Conservation (phyloP, 2,113 vertebrate genomes). For the Platichthys stellatus region DNA sequence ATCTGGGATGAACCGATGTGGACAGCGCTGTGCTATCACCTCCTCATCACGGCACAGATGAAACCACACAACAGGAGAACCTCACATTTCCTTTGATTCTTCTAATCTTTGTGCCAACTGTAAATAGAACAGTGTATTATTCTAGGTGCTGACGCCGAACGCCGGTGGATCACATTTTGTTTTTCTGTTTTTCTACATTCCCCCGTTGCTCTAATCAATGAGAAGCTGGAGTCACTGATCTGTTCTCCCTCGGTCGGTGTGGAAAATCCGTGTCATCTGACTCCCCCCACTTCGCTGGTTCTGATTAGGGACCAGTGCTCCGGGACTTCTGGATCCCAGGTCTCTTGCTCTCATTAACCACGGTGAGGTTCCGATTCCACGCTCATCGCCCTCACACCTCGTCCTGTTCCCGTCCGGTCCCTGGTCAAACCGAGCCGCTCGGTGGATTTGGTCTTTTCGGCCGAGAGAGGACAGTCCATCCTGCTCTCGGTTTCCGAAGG, state of each 20-base stretch:
- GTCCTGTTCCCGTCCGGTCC: slow-evolving; percentile 25
- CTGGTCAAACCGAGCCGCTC: neutral
- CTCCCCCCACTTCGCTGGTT: slow-evolving; percentile 57
- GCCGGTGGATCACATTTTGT: slow-evolving; percentile 57
- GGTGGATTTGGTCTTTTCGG: neutral
- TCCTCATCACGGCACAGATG: slow-evolving; percentile 36
- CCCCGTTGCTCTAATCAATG: slow-evolving; percentile 67
- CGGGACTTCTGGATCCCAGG: slow-evolving; percentile 42
- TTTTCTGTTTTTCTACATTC: slow-evolving; percentile 14
- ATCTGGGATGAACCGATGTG: slow-evolving; percentile 15
- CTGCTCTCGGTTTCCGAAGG: neutral
- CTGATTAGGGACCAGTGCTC: slow-evolving; percentile 68
- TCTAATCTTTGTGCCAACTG: slow-evolving; percentile 34
- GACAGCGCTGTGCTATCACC: neutral
- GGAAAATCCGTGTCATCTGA: slow-evolving; percentile 71
- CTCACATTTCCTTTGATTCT: slow-evolving; percentile 44
- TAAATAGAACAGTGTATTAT: slow-evolving; percentile 44
- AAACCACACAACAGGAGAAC: slow-evolving; percentile 50
- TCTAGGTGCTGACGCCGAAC: slow-evolving; percentile 33
- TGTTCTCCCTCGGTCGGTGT: slow-evolving; percentile 30
- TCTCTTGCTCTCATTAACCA: slow-evolving; percentile 52
- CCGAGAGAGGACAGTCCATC: neutral
- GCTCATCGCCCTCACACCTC: slow-evolving; percentile 61
- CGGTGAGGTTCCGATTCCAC: slow-evolving; percentile 51
- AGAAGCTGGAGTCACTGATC: slow-evolving; percentile 41